These are phyloP conservation scores for Beaufortia kweichowensis DNA, from an alignment of 2,113 vertebrate species.

Conservation along the genomic window DNA sequence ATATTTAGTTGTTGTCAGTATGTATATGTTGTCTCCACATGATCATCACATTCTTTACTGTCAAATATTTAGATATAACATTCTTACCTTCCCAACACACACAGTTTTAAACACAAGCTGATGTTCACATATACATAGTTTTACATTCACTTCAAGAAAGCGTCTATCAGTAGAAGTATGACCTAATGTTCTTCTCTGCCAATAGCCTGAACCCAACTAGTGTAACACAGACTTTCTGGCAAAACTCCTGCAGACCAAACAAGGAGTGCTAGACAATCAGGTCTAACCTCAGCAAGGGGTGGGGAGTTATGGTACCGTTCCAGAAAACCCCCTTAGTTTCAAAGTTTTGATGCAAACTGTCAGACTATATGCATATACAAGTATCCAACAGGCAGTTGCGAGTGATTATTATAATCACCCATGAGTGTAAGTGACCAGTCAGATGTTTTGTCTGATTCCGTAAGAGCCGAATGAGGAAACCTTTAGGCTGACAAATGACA, in stretches of 20 bases:
- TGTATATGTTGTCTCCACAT: too few species aligned
- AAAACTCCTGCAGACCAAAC: slow-evolving; percentile 67
- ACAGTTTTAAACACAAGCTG: background rate
- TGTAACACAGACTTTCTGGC: slow-evolving; percentile 60
- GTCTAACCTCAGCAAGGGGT: slow-evolving; percentile 47
- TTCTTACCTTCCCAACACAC: slow-evolving; percentile 12
- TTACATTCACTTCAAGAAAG: slow-evolving; percentile 47
- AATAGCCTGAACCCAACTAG: slow-evolving; percentile 58
- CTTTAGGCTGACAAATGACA: background rate
- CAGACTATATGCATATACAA: slow-evolving; percentile 16
- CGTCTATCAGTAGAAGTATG: slow-evolving; percentile 52
- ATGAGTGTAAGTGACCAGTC: slow-evolving; percentile 16
- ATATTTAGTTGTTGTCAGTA: background rate
- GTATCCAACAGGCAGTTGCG: slow-evolving; percentile 2
- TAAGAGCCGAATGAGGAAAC: background rate
- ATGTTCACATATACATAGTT: background rate
- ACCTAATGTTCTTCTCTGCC: slow-evolving; percentile 62
- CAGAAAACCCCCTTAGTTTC: slow-evolving; percentile 51
- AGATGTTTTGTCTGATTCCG: background rate
- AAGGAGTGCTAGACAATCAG: slow-evolving; percentile 65
- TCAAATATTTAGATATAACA: background rate
- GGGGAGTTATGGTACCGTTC: slow-evolving; percentile 48
- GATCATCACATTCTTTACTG: background rate
- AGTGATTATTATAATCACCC: slow-evolving; percentile 1
- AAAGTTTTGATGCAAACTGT: slow-evolving; percentile 23